Evolutionary conservation across 2,113 vertebrate genomes (phyloP), one percentile per base, ranked within the genome.

Genomic region (Lanius collurio): DNA sequence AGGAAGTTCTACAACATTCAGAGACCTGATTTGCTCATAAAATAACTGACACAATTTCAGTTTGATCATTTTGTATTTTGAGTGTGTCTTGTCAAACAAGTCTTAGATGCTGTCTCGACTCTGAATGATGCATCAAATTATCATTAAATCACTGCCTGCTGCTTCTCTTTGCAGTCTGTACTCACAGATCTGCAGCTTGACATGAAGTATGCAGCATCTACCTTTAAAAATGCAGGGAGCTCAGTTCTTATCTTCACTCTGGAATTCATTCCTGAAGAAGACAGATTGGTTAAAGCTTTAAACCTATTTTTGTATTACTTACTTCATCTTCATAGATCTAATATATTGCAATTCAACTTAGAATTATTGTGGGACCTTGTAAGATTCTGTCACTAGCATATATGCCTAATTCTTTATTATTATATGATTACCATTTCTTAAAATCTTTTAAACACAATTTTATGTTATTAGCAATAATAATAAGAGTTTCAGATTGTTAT

Each of bases 31-130:
- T 93, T 92, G 16, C 74, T 94, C 41, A 8, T 92, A 70, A 93
- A 94, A 81, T 88, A 83, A 87, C 67, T 86, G 67, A 78, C 89
- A 91, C 33, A 56, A 21, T 90, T 91, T 85, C 83, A 49, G 59
- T 85, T 94, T 94, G 87, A 95, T 95, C 65, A 88, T 89, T 95
- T 88, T 88, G 77, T 93, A 81, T 80, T 92, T 96, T 52, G 60
- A 89, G 57, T 79, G 24, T 65, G n/a, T n/a, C 75, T 92, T 94
- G 75, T 96, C 91, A 87, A 77, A 78, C 59, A 75, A 82, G 55
- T 63, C 83, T 82, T 94, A 91, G 76, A 77, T 80, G 37, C 27
- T 79, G 69, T 78, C 86, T 89, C 42, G 50, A 83, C 41, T 95
- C 75, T 68, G 75, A 93, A 62, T 46, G 83, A 92, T 94, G 63